phyloP scores from a whole-genome alignment of 2,888 invertebrate species.

The Drosophila aldrichi region DNA sequence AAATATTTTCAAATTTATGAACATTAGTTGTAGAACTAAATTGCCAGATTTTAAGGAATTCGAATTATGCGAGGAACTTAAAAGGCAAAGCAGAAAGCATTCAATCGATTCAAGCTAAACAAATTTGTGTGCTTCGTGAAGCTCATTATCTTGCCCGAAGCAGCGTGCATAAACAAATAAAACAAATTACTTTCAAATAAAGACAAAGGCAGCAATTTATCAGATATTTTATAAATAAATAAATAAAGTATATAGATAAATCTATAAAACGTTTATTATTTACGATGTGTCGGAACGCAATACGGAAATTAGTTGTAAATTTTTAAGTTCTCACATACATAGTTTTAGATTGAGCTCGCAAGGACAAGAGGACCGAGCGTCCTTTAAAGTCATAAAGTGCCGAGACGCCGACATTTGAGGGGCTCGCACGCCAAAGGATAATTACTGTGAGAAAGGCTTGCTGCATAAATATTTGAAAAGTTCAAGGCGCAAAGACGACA shows the following conservation, averaged over 20 bases:
- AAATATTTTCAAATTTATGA: background rate
- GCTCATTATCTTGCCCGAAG: slow-evolving; percentile 22
- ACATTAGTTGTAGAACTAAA: background rate
- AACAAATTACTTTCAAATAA: slow-evolving; percentile 22
- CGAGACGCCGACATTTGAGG: slow-evolving; percentile 31
- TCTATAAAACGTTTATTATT: slow-evolving; percentile 4
- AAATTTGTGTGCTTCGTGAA: slow-evolving; percentile 6
- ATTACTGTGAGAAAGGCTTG: slow-evolving; percentile 39
- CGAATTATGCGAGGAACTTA: background rate
- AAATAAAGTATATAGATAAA: background rate
- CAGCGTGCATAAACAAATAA: slow-evolving; percentile 37
- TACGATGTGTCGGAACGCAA: background rate
- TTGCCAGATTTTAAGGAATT: background rate
- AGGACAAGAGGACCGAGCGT: slow-evolving; percentile 32
- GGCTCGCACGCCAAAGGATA: slow-evolving; percentile 44
- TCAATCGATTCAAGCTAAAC: slow-evolving; percentile 1
- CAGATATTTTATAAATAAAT: background rate
- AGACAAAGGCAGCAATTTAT: background rate
- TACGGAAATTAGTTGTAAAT: slow-evolving; percentile 16
- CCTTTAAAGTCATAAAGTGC: slow-evolving; percentile 29
- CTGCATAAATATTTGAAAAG: slow-evolving; percentile 58
- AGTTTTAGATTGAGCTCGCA: slow-evolving; percentile 4
- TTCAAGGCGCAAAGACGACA: slow-evolving; percentile 31
- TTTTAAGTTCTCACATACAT: slow-evolving; percentile 9
- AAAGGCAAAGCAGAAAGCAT: background rate